Percentiles rank a stretch among this genome's conserved stretches.
Conservation (phyloP, 1,140 invertebrate genomes). For the Glossosoma conforme region DNA sequence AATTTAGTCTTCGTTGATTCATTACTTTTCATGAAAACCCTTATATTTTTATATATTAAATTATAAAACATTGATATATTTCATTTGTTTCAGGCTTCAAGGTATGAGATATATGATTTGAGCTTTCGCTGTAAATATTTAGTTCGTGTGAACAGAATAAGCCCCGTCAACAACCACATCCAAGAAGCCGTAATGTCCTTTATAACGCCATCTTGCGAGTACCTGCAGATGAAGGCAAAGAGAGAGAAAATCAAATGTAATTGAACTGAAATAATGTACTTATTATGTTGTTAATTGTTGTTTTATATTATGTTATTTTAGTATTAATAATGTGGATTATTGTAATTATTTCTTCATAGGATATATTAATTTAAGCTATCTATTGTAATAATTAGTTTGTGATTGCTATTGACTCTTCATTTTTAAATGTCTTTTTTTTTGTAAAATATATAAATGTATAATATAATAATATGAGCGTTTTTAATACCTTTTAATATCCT, state of each 20-base stretch:
- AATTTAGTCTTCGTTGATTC: too few relatives aligned
- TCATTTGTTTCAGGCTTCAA: conserved; percentile 16
- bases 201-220: conserved; percentile 21
- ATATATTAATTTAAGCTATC: conserved; percentile 2
- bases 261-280: conserved; percentile 14
- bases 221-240: conserved; percentile 22
- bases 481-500: too few relatives aligned
- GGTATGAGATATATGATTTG: conserved; percentile 22
- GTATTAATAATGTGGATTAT: conserved; percentile 24
- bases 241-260: conserved; percentile 29
- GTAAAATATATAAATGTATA: conserved; percentile 15
- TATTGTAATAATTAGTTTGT: conserved; percentile 7
- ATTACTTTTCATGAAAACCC: too few relatives aligned
- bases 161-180: conserved; percentile 1
- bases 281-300: conserved; percentile 29
- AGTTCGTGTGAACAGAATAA: conserved; percentile 20
- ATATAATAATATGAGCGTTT: too few relatives aligned
- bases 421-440: conserved; percentile 10
- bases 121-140: conserved; percentile 25
- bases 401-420: conserved; percentile 14
- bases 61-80: too few relatives aligned
- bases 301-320: conserved; percentile 31
- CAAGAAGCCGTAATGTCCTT: conserved; percentile 14
- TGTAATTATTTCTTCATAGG: conserved; percentile 21
- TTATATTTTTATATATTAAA: too few relatives aligned